Base-by-base conservation (phyloP, 1,140 invertebrate species). In the Nasonia giraulti region DNA sequence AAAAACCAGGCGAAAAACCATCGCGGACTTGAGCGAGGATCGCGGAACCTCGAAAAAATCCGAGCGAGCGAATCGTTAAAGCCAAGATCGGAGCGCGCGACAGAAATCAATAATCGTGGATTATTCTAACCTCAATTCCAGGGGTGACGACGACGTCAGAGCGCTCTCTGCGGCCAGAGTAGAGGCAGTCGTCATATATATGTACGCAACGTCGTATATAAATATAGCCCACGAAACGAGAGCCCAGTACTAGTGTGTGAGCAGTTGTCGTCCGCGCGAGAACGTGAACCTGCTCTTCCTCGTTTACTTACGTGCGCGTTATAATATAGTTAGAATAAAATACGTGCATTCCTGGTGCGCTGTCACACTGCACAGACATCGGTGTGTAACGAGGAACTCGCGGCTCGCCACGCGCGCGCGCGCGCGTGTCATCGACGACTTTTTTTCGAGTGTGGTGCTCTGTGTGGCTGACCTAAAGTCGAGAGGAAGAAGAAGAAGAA, bases 81-180 rank as follows among this genome's bases (percentile, higher is more conserved):
- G 55, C 55, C 55, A n/a, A 62, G 55, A 62, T 62, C 55, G 55
- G 17, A 17, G 55, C 55, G 27, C 68, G 68, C 8, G 20, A 17
- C 3, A 78, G 50, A 78, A 78, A 78, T 78, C 76, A 78, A 78
- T 78, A 78, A 78, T 8, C 12, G 20, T 17, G 76, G 55, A 78
- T 78, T 78, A 78, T 62, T 78, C 76, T 78, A 78, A 78, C 76
- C 76, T 78, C 76, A 78, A 78, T 78, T 50, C 55, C 55, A 62
- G 55, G 55, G 55, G 55, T 20, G 55, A 62, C 55, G 17, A 62
- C 55, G 55, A 62, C 55, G 55, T 62, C 55, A 62, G 55, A 62
- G 55, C 55, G 55, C 55, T 62, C 55, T 62, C 55, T 62, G n/a
- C n/a, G 50, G 50, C 12, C 50, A 55, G 50, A 55, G 50, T n/a